These are phyloP conservation scores for Chironomus striatipennis DNA, from an alignment of 1,140 invertebrate species.

Conservation along the genomic window DNA sequence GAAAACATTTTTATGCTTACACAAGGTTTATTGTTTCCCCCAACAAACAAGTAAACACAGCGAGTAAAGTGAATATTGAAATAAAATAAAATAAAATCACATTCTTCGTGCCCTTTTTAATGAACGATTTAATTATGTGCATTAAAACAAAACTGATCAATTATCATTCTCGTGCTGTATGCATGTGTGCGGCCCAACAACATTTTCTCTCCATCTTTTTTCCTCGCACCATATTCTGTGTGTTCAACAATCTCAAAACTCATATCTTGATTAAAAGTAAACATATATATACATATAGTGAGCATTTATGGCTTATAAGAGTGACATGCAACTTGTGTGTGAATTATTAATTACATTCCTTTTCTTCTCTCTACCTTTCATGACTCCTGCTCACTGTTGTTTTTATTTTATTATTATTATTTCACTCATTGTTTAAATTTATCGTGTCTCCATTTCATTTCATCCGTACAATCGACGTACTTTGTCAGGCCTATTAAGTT, in stretches of 20 bases:
- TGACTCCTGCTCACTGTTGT: background rate
- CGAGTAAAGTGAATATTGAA: too few species aligned
- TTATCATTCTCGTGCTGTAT: background rate
- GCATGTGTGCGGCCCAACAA: background rate
- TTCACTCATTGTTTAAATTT: too few species aligned
- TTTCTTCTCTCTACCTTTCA: background rate
- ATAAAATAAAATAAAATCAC: background rate
- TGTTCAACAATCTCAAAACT: too few species aligned
- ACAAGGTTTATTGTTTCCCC: too few species aligned
- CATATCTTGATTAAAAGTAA: too few species aligned
- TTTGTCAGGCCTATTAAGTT: too few species aligned
- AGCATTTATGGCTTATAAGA: background rate
- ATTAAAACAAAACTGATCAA: slow-evolving; percentile 21
- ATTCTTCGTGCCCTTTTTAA: slow-evolving; percentile 8
- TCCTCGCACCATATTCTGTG: too few species aligned
- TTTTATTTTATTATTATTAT: background rate
- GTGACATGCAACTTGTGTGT: slow-evolving; percentile 17
- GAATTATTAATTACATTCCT: slow-evolving; percentile 21
- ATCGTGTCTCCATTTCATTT: too few species aligned
- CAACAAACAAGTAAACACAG: too few species aligned
- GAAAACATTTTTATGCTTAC: too few species aligned
- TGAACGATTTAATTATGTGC: slow-evolving; percentile 16
- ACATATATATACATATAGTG: background rate
- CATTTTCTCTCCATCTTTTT: too few species aligned
- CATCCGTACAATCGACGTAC: too few species aligned